phyloP scores from a whole-genome alignment of 2,888 invertebrate species.

The Euplexia lucipara region DNA sequence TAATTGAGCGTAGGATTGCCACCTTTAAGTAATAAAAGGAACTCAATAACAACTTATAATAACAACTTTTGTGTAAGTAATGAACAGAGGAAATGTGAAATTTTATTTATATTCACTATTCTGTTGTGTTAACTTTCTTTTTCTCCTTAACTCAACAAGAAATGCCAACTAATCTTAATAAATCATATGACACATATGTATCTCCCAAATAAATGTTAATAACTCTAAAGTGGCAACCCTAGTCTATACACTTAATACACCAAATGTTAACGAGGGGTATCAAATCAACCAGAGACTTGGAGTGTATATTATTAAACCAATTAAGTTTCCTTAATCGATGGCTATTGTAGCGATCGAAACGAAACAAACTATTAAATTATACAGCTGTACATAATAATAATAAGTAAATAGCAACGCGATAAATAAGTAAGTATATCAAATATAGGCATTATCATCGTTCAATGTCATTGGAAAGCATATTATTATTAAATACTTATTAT shows the following conservation, averaged over 20 bases:
- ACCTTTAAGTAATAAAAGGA: slow-evolving; percentile 10
- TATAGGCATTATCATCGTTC: slow-evolving; percentile 5
- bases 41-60: slow-evolving; percentile 2
- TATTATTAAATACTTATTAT: neutral
- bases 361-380: slow-evolving; percentile 38
- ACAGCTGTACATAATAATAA: slow-evolving; percentile 10
- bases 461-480: neutral
- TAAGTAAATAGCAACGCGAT: slow-evolving; percentile 10
- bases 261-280: slow-evolving; percentile 33
- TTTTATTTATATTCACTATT: neutral
- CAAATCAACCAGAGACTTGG: slow-evolving; percentile 46
- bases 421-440: slow-evolving; percentile 14
- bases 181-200: neutral
- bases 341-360: slow-evolving; percentile 33
- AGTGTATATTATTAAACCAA: slow-evolving; percentile 30
- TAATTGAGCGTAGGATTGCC: slow-evolving; percentile 47
- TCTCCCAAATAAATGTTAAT: neutral
- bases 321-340: slow-evolving; percentile 34
- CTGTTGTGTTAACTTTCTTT: too few species aligned
- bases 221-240: slow-evolving; percentile 29
- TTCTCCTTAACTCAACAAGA: neutral
- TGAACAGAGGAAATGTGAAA: neutral
- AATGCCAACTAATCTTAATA: neutral
- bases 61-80: too few species aligned
- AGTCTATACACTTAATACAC: slow-evolving; percentile 25